Evolutionary conservation across 2,888 invertebrate genomes (phyloP).

Genomic region (Noctua fimbriata): DNA sequence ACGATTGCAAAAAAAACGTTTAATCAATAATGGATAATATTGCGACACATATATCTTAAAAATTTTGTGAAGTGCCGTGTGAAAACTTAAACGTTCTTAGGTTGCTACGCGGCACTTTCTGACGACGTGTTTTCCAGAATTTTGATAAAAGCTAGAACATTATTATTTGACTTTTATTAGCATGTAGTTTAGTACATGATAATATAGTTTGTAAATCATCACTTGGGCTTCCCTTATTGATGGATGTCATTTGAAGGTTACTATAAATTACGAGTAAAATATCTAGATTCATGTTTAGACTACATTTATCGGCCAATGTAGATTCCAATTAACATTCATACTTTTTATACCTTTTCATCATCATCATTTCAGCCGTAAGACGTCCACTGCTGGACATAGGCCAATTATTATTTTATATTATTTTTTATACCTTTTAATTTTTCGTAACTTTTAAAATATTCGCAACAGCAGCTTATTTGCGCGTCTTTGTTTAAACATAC

Average conservation of each 20-base stretch:
- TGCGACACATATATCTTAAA: neutral
- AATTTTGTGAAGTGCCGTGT: neutral
- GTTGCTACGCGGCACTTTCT: neutral
- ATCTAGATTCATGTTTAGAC: neutral
- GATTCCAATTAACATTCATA: neutral
- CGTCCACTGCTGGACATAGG: no score
- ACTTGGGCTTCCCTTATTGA: neutral
- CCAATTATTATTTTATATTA: no score
- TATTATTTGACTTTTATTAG: neutral
- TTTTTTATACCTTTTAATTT: neutral
- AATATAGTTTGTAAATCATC: conserved; percentile 2
- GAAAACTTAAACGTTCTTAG: neutral
- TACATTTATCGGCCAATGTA: neutral
- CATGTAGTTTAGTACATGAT: neutral
- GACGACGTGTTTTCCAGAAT: neutral
- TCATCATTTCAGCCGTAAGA: no score
- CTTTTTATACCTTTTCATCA: neutral
- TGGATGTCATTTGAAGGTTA: neutral
- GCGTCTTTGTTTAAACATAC: neutral
- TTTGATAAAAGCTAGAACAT: neutral
- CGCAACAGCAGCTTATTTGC: neutral
- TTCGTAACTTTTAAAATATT: neutral
- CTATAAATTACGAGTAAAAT: neutral
- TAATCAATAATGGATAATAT: neutral
- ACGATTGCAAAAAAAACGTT: neutral